Percentiles rank a stretch among this genome's conserved stretches.
Evolutionary conservation across 2,113 vertebrate genomes (phyloP).

Genomic region (Paralichthys olivaceus): DNA sequence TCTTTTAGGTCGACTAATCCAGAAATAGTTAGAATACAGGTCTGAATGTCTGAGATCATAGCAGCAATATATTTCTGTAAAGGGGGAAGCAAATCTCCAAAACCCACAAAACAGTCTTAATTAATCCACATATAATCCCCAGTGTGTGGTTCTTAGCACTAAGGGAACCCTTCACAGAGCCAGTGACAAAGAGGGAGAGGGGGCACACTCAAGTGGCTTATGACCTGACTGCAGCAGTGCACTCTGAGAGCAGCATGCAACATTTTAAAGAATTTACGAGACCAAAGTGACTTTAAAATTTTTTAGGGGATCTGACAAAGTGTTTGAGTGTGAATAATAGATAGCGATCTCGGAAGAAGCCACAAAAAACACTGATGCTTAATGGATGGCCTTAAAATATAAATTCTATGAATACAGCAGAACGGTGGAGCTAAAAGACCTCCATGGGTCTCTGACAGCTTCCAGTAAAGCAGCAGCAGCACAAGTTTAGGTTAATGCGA

Average conservation of each 20-base stretch:
- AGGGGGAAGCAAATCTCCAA: slow-evolving; percentile 9
- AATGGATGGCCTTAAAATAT: slow-evolving; percentile 44
- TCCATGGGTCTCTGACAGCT: slow-evolving; percentile 25
- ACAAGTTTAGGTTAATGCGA: slow-evolving; percentile 8
- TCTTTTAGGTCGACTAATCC: slow-evolving; percentile 39
- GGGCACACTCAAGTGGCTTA: slow-evolving; percentile 18
- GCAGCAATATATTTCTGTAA: slow-evolving; percentile 8
- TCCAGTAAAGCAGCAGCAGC: slow-evolving; percentile 23
- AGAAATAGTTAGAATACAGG: slow-evolving; percentile 26
- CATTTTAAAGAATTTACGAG: slow-evolving; percentile 33
- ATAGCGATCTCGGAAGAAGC: slow-evolving; percentile 45
- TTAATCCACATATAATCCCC: slow-evolving; percentile 55
- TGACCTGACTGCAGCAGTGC: slow-evolving; percentile 18
- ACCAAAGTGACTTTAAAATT: slow-evolving; percentile 1
- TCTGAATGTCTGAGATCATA: slow-evolving; percentile 36
- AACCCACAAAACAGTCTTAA: slow-evolving; percentile 25
- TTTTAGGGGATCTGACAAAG: background rate
- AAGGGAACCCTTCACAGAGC: slow-evolving; percentile 8
- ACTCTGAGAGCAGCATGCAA: slow-evolving; percentile 11
- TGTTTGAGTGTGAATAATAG: slow-evolving; percentile 49
- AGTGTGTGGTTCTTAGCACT: slow-evolving; percentile 19
- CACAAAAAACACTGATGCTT: slow-evolving; percentile 37
- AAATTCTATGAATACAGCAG: slow-evolving; percentile 29
- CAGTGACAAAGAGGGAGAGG: background rate
- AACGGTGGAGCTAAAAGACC: slow-evolving; percentile 10